phyloP scores from a whole-genome alignment of 2,797 vertebrate genomes.

The Ctenosaura bakeri region DNA sequence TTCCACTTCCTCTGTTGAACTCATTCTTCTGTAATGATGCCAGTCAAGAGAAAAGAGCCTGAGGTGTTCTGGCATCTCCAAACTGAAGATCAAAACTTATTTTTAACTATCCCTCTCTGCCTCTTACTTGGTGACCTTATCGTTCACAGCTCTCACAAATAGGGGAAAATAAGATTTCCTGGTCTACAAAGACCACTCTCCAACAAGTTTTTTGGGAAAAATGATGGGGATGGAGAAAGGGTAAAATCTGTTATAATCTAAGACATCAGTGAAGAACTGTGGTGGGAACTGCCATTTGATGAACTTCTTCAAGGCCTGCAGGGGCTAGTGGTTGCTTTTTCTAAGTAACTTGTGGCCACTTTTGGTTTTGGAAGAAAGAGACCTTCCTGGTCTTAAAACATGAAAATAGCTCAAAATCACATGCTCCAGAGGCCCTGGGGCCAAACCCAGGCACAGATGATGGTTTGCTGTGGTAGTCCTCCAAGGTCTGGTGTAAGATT shows the following conservation, averaged over 20 bases:
- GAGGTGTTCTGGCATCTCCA: not conserved
- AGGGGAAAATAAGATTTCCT: too few relatives aligned
- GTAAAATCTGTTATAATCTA: not conserved
- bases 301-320: too few relatives aligned
- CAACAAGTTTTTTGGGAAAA: not conserved
- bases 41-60: not conserved
- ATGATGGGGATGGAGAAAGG: not conserved
- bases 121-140: not conserved
- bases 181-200: not conserved
- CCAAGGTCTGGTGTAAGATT: too few relatives aligned
- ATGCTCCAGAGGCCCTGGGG: too few relatives aligned
- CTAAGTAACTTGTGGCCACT: too few relatives aligned
- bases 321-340: too few relatives aligned
- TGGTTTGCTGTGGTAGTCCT: too few relatives aligned
- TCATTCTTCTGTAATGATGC: slow-evolving; percentile 14
- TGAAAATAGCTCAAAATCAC: too few relatives aligned
- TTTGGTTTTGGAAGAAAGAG: too few relatives aligned
- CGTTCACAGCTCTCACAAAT: not conserved
- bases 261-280: not conserved
- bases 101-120: not conserved
- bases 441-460: too few relatives aligned
- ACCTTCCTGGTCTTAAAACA: too few relatives aligned
- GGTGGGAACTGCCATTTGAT: not conserved
- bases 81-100: not conserved
- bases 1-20: not conserved